Evolutionary conservation across 2,797 vertebrate genomes (phyloP).

Genomic region (Lophotriccus pileatus): DNA sequence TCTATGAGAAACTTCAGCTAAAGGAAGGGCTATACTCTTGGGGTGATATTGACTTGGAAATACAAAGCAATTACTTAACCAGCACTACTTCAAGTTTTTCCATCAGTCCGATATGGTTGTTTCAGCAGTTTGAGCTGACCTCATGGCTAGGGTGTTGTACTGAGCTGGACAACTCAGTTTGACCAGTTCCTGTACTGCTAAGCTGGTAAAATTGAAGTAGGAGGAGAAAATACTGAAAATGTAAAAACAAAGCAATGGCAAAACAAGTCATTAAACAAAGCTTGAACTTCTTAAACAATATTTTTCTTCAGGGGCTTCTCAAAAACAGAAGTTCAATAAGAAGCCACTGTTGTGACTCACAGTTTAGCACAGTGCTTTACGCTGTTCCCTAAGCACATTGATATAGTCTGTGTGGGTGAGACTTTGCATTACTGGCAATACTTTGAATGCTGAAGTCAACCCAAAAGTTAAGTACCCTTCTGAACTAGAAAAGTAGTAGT

Average conservation of each 20-base stretch:
- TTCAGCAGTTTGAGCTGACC: neutral
- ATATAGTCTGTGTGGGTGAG: neutral
- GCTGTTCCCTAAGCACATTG: no score
- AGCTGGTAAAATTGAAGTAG: neutral
- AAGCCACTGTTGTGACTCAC: neutral
- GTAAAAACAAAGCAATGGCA: neutral
- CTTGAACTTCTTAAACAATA: neutral
- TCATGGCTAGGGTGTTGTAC: neutral
- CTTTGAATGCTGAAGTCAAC: neutral
- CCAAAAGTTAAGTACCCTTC: neutral
- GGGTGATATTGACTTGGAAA: neutral
- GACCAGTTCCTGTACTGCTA: neutral
- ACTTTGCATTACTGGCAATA: neutral
- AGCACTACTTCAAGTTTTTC: neutral
- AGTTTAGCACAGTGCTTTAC: neutral
- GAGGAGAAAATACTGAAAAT: neutral
- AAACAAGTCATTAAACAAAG: neutral
- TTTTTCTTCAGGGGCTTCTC: neutral
- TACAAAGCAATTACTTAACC: neutral
- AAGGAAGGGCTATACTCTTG: neutral
- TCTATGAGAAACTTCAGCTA: neutral
- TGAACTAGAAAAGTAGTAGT: neutral
- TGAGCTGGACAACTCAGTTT: neutral
- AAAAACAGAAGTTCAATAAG: neutral
- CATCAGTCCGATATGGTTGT: rapidly evolving